A percentile compares a stretch with the other conserved stretches of the same genome.
phyloP scores from a whole-genome alignment of 2,113 vertebrate species.

The Platichthys stellatus region DNA sequence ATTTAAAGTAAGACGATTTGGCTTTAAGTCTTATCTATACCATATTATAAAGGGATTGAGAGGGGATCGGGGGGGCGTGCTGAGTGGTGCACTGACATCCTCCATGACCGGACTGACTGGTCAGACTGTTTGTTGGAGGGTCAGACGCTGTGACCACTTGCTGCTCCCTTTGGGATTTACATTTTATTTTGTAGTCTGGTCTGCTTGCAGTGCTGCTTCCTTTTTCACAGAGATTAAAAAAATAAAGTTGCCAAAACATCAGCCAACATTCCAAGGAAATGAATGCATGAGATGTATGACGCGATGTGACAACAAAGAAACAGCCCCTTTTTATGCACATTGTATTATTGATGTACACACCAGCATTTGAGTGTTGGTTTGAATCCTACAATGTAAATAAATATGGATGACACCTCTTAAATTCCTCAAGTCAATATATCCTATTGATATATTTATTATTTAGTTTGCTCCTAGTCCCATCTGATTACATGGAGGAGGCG shows the following conservation, averaged over 20 bases:
- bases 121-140: conserved; percentile 26
- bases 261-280: not conserved
- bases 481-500: too few species aligned
- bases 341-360: not conserved
- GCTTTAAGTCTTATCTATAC: conserved; percentile 1
- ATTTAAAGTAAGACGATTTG: conserved; percentile 16
- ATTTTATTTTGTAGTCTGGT: conserved; percentile 31
- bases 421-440: too few species aligned
- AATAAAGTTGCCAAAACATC: conserved; percentile 16
- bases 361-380: not conserved
- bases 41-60: not conserved
- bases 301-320: not conserved
- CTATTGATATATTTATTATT: too few species aligned
- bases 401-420: too few species aligned
- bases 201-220: conserved; percentile 10
- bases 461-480: too few species aligned
- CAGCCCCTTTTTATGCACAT: not conserved
- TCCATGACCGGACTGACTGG: not conserved
- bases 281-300: not conserved
- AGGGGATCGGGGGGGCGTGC: not conserved
- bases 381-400: too few species aligned
- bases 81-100: not conserved
- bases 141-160: conserved; percentile 11
- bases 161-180: conserved; percentile 31
- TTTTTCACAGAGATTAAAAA: conserved; percentile 2